Conservation (phyloP, 2,797 vertebrate genomes). For the Acanthurus leucopareius region DNA sequence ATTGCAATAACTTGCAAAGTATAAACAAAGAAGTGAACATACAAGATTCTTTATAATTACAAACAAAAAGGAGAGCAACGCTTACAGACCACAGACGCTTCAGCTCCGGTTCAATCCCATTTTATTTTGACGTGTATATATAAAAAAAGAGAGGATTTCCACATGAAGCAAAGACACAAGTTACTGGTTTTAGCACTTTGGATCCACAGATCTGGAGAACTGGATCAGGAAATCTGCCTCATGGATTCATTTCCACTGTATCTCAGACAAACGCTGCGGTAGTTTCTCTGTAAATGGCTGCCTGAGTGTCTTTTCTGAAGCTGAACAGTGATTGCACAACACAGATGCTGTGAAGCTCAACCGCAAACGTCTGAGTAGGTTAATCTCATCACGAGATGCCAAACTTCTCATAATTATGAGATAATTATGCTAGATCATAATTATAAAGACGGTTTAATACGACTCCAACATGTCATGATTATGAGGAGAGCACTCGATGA, state of each 20-base stretch:
- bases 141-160: background rate
- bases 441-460: conserved; percentile 1
- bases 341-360: conserved; percentile 38
- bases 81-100: background rate
- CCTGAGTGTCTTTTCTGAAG: conserved; percentile 1
- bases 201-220: too few species aligned
- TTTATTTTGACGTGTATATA: background rate
- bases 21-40: background rate
- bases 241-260: background rate
- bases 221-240: too few species aligned
- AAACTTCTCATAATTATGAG: conserved; percentile 34
- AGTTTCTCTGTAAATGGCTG: background rate
- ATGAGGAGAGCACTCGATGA: conserved; percentile 14
- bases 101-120: background rate
- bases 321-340: conserved; percentile 27
- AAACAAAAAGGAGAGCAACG: background rate
- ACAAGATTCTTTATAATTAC: background rate
- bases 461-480: conserved; percentile 29
- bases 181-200: too few species aligned
- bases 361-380: conserved; percentile 14
- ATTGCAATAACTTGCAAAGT: background rate
- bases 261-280: background rate
- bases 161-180: background rate
- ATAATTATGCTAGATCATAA: conserved; percentile 16
- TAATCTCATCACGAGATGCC: conserved; percentile 6